Evolutionary conservation across 1,140 invertebrate species (phyloP).

Genomic region (Microplitis demolitor): DNA sequence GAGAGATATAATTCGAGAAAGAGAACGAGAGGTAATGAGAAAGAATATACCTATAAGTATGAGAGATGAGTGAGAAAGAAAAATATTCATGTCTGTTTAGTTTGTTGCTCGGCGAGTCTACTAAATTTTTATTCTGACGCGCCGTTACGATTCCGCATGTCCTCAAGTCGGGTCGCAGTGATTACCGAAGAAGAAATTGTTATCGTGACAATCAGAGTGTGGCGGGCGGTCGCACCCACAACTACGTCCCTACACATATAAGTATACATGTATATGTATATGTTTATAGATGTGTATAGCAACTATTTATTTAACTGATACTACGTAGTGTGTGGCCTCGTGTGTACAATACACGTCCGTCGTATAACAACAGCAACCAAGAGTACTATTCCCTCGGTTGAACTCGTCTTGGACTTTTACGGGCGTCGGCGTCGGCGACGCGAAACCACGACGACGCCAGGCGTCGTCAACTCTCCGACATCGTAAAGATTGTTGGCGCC

Average conservation of each 20-base stretch:
- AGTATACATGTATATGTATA: neutral
- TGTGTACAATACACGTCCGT: neutral
- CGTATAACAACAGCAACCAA: neutral
- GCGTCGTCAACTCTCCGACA: constrained; percentile 21
- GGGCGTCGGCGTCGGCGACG: constrained; percentile 15
- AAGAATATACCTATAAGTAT: neutral
- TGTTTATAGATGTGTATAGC: neutral
- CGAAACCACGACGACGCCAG: constrained; percentile 16
- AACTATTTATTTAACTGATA: neutral
- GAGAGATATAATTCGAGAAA: neutral
- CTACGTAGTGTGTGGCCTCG: neutral
- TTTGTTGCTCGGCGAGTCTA: neutral
- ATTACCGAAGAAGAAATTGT: constrained; percentile 24
- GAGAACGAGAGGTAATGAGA: neutral
- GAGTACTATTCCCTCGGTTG: neutral
- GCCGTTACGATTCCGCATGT: constrained; percentile 15
- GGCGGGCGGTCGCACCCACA: constrained; percentile 26
- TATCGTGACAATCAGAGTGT: constrained; percentile 33
- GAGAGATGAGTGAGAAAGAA: too few species aligned
- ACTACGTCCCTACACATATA: neutral
- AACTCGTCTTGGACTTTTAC: constrained; percentile 23
- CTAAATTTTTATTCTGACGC: neutral
- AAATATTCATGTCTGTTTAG: too few species aligned
- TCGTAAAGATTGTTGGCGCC: constrained; percentile 30
- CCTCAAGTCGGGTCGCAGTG: neutral